A percentile compares a stretch with the other conserved stretches of the same genome.
Conservation (phyloP, 1,140 invertebrate species). For the Marisa cornuarietis region DNA sequence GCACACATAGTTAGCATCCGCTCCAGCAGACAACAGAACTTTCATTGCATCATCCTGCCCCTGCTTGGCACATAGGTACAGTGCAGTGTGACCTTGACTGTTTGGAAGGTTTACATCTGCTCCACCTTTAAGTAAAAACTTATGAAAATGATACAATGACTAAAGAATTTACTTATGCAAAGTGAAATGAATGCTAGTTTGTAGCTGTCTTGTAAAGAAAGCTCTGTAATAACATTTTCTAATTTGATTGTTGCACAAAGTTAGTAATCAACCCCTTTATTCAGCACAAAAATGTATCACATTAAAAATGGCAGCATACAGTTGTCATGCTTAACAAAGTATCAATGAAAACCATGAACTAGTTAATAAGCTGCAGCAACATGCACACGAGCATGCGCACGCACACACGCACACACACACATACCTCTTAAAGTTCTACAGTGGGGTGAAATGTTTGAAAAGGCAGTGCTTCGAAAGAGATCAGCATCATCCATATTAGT, state of each 20-base stretch:
- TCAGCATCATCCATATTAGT: too few species aligned
- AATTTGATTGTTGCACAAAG: too few species aligned
- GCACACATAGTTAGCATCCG: slow-evolving; percentile 41
- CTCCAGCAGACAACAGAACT: slow-evolving; percentile 24
- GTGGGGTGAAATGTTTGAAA: neutral
- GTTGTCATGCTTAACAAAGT: too few species aligned
- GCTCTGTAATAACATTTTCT: too few species aligned
- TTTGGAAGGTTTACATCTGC: slow-evolving; percentile 24
- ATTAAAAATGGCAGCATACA: too few species aligned
- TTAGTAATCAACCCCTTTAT: too few species aligned
- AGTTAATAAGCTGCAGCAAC: neutral
- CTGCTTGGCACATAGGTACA: slow-evolving; percentile 32
- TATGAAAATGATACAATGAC: neutral
- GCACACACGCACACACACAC: neutral
- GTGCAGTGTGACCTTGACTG: slow-evolving; percentile 30
- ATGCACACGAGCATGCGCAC: too few species aligned
- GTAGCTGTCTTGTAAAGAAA: too few species aligned
- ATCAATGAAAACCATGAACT: neutral
- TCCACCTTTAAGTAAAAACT: slow-evolving; percentile 11
- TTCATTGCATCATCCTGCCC: slow-evolving; percentile 25
- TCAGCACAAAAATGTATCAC: too few species aligned
- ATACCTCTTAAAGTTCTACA: neutral
- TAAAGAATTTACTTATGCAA: neutral
- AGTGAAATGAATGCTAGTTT: too few species aligned
- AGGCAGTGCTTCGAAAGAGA: neutral